Percentiles rank a stretch among this genome's conserved stretches.
phyloP scores from a whole-genome alignment of 1,140 invertebrate genomes.

The Drosophila chauvacae region DNA sequence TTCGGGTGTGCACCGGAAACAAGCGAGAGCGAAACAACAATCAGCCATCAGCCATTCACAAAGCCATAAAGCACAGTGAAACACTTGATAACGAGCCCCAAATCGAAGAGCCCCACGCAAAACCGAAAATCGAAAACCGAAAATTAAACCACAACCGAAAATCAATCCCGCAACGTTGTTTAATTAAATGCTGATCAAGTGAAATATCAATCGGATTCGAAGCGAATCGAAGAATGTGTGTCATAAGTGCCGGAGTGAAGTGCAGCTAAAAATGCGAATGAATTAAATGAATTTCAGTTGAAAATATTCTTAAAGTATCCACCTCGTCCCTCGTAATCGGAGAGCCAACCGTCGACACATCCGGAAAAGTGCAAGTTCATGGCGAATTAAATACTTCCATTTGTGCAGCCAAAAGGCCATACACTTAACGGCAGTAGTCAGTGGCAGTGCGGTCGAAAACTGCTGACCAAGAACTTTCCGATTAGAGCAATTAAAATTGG shows the following conservation, averaged over 20 bases:
- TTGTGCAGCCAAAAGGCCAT: conserved; percentile 7
- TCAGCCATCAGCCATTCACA: conserved; percentile 41
- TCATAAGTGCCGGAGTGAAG: conserved; percentile 42
- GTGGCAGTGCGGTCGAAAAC: conserved; percentile 5
- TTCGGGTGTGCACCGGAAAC: conserved; percentile 40
- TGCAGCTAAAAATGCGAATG: conserved; percentile 20
- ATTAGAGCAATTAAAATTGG: conserved; percentile 33
- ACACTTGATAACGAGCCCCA: conserved; percentile 28
- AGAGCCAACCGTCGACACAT: conserved; percentile 15
- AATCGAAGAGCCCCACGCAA: conserved; percentile 1
- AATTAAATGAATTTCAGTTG: conserved; percentile 35
- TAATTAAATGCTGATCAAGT: conserved; percentile 48
- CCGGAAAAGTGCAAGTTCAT: conserved; percentile 29
- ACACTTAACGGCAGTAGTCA: conserved; percentile 8
- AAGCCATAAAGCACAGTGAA: conserved; percentile 35
- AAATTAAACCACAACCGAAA: conserved; percentile 9
- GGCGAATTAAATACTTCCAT: conserved; percentile 25
- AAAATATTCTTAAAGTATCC: conserved; percentile 15
- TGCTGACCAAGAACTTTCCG: conserved; percentile 25
- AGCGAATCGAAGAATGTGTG: conserved; percentile 39
- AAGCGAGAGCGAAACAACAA: conserved; percentile 24
- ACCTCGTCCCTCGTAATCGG: conserved; percentile 15
- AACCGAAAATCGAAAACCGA: conserved; percentile 9
- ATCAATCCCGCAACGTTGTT: conserved; percentile 26
- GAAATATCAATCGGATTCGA: conserved; percentile 38